Conservation (phyloP, 2,797 vertebrate species). For the Centroberyx gerrardi region DNA sequence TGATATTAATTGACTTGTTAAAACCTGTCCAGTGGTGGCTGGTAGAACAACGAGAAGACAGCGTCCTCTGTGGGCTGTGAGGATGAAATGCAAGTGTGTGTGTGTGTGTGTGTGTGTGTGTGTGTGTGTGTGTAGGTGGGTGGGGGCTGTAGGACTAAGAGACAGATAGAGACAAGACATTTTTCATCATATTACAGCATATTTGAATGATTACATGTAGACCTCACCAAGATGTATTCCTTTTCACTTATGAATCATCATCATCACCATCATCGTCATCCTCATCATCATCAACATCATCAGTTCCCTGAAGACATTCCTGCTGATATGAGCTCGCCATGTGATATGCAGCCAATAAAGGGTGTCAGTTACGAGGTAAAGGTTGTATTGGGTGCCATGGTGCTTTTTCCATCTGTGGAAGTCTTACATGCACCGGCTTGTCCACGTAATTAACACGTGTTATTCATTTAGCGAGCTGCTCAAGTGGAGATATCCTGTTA, state of each 20-base stretch:
- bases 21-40: slow-evolving; percentile 37
- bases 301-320: slow-evolving; percentile 24
- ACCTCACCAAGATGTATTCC: background rate
- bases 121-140: background rate
- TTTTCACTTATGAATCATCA: slow-evolving; percentile 24
- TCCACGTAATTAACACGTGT: slow-evolving; percentile 57
- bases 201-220: background rate
- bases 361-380: slow-evolving; percentile 42
- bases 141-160: background rate
- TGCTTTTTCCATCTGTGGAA: slow-evolving; percentile 18
- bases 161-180: background rate
- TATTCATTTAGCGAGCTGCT: slow-evolving; percentile 60
- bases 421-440: slow-evolving; percentile 27
- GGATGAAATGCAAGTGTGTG: slow-evolving; percentile 56
- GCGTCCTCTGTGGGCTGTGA: slow-evolving; percentile 82
- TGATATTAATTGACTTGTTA: slow-evolving; percentile 84
- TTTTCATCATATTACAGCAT: background rate
- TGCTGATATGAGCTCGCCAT: slow-evolving; percentile 7
- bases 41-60: slow-evolving; percentile 64
- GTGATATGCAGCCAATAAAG: slow-evolving; percentile 28
- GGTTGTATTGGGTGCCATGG: background rate
- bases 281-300: background rate
- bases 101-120: background rate
- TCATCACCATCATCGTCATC: slow-evolving; percentile 18
- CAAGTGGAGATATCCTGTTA: slow-evolving; percentile 57